Evolutionary conservation across 1,140 invertebrate genomes (phyloP).

Genomic region (Drosophila lacertosa): DNA sequence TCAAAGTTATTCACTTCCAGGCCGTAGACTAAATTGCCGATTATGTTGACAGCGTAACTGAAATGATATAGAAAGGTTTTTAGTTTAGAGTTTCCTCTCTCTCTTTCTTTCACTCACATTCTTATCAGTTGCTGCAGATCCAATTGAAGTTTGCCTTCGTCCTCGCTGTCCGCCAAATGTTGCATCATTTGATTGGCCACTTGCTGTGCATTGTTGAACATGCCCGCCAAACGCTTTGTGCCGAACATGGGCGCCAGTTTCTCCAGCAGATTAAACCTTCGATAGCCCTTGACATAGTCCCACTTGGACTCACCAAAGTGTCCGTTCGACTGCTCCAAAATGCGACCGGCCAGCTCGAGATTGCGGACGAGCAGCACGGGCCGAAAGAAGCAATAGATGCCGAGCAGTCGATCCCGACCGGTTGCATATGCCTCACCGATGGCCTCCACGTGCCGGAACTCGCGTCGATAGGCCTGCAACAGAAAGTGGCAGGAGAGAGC

Average conservation of each 20-base stretch:
- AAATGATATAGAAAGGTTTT: not conserved
- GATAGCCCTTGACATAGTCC: slow-evolving; percentile 69
- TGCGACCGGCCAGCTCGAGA: slow-evolving; percentile 57
- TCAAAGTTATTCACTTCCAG: slow-evolving; percentile 72
- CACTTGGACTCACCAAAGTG: slow-evolving; percentile 70
- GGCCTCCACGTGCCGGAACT: slow-evolving; percentile 72
- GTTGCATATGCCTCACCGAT: slow-evolving; percentile 67
- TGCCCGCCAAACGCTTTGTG: slow-evolving; percentile 38
- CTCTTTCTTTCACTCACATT: slow-evolving; percentile 49
- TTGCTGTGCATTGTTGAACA: slow-evolving; percentile 63
- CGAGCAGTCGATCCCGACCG: slow-evolving; percentile 57
- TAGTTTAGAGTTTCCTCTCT: too few relatives aligned
- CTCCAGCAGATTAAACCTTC: slow-evolving; percentile 71
- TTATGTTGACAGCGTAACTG: slow-evolving; percentile 71
- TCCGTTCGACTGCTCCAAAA: slow-evolving; percentile 60
- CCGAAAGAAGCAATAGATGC: slow-evolving; percentile 76
- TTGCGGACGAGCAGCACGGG: slow-evolving; percentile 70
- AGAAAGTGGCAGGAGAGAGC: slow-evolving; percentile 60
- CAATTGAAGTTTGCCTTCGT: slow-evolving; percentile 18
- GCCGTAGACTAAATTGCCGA: slow-evolving; percentile 74
- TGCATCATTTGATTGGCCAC: slow-evolving; percentile 59
- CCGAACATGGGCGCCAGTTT: slow-evolving; percentile 68
- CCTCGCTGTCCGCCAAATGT: slow-evolving; percentile 38
- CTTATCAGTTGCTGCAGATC: slow-evolving; percentile 71
- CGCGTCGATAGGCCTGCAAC: slow-evolving; percentile 60